Conservation (phyloP, 1,140 invertebrate genomes). For the Calosoma granatense region DNA sequence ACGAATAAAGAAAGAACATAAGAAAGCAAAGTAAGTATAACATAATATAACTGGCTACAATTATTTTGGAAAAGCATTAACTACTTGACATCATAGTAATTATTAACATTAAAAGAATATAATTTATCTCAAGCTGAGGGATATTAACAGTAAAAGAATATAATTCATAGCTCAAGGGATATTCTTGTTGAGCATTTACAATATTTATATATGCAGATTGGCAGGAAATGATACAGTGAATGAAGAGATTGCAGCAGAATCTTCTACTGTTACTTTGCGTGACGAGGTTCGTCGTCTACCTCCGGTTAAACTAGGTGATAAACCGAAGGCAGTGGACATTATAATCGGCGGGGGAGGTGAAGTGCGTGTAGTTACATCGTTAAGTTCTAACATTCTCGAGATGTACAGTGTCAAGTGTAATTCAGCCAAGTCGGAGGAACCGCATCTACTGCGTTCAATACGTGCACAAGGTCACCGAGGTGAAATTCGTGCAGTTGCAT, state of each 20-base stretch:
- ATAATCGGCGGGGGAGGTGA: conserved; percentile 56
- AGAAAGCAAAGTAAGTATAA: conserved; percentile 44
- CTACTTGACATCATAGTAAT: too few relatives aligned
- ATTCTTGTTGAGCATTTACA: too few relatives aligned
- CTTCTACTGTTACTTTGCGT: conserved; percentile 38
- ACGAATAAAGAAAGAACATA: conserved; percentile 63
- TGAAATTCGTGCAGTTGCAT: conserved; percentile 75
- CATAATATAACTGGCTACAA: too few relatives aligned
- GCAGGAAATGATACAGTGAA: too few relatives aligned
- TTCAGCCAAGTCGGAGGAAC: conserved; percentile 41
- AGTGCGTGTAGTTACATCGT: conserved; percentile 50
- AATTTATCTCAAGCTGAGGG: too few relatives aligned
- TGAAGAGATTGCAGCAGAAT: conserved; percentile 1
- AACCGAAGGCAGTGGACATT: conserved; percentile 60
- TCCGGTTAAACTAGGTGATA: conserved; percentile 51
- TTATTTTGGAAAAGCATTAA: too few relatives aligned
- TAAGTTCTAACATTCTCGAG: conserved; percentile 59
- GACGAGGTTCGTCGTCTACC: conserved; percentile 67
- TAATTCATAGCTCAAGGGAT: too few relatives aligned
- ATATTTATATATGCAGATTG: too few relatives aligned
- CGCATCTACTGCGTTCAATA: conserved; percentile 37
- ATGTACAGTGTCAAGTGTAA: conserved; percentile 47
- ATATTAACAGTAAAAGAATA: too few relatives aligned
- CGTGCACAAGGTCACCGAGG: conserved; percentile 70
- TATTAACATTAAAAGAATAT: too few relatives aligned